Base-by-base conservation (phyloP, 2,888 invertebrate genomes). In the Oscheius myriophilus region DNA sequence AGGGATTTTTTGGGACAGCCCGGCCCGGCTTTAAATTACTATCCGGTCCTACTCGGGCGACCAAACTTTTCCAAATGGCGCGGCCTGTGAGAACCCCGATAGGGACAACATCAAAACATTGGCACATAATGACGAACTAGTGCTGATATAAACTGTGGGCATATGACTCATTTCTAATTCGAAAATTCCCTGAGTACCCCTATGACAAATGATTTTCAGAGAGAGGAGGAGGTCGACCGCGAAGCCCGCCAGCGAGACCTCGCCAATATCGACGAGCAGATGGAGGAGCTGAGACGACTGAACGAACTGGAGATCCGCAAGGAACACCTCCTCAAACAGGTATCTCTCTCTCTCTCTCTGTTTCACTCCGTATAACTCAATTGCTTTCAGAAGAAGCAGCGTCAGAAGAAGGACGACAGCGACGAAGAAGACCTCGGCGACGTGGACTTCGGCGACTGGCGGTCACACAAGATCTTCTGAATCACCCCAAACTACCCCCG, bases 241-340 rank as follows among this genome's bases (percentile, higher is more conserved):
- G 68, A 68, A 39, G 62, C 62, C 21, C 25, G 62, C 16, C 18
- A 43, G 63, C 62, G 68, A 18, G 78, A 78, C 49, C 42, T 80
- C 11, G 73, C 69, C 21, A 64, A 74, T 25, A 80, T 80, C 26
- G 80, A 80, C 57, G 78, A 80, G 46, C 80, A 80, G 54, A 75
- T 80, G 74, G 73, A 61, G 7, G 71, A 72, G 33, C 54, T 72
- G 45, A 72, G 70, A 25, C 67, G 70, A n/a, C 54, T 80, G 61
- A 80, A 80, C 58, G 76, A 78, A 33, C 51, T 80, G 68, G 80
- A 80, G 53, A 78, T 72, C 46, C 67, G 72, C 39, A 78, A 78
- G 49, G 78, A 78, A 49, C 69, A 73, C 42, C 45, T 75, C 18
- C 23, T 77, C 49, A 66, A 59, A 51, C 57, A 66, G 67, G 77